Base-by-base conservation (phyloP, 2,888 invertebrate species). In the Thymelicus sylvestris region DNA sequence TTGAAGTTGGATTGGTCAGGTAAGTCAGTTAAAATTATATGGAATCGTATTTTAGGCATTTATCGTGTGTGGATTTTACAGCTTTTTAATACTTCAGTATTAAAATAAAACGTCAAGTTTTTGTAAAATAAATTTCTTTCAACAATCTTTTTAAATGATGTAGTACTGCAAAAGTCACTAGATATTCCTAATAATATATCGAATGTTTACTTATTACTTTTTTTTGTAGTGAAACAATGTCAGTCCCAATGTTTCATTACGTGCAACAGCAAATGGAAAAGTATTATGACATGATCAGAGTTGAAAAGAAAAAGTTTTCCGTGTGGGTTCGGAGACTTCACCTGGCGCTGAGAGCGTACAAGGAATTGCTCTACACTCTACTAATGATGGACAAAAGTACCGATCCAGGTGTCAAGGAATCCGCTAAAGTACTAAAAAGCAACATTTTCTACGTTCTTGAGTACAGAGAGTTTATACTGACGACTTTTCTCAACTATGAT, bases 361-460 rank as follows among this genome's bases (percentile, higher is more conserved):
- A 95, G 73, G 99, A 99, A 91, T 94, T 99, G 68, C 94, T 99
- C 64, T 93, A 96, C 80, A 98, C 98, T 72, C 91, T 99, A 75
- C 91, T 95, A 74, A 95, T 95, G 13, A 98, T 99, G 97, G 98
- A 98, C 86, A 96, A 95, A 83, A 96, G 96, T 73, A 85, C 90
- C 2, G 97, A 98, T 83, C 89, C 91, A 50, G 94, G 95, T 38
- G 96, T 98, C 0, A 94, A 95, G 76, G 96, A 97, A 68, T 97
- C 97, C 15, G 96, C 98, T 55, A 96, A 96, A 91, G 97, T 98
- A 80, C 96, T 99, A 77, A 97, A 98, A 89, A 97, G 97, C 88
- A 98, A 97, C 87, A 96, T 98, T 76, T 98, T 99, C 90, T 99
- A 99, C 90, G 97, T 98, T 61, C 94, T 97, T 79, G 99, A 99